Base-by-base conservation (phyloP, 2,888 invertebrate genomes). In the Neria commutata region DNA sequence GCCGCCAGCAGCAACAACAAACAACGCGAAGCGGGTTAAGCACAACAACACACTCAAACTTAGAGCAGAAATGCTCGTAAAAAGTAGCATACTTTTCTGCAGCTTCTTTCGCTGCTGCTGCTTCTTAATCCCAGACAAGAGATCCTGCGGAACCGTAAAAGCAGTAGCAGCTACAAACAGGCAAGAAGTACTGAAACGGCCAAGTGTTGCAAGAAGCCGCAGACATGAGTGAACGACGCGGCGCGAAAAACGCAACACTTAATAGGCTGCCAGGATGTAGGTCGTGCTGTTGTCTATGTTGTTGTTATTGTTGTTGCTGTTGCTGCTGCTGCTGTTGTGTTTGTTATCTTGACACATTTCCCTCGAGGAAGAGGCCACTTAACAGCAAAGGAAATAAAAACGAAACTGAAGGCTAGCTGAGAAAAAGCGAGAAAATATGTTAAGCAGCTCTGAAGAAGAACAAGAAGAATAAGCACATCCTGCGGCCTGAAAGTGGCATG, bases 261-360 rank as follows among this genome's bases (percentile, higher is more conserved):
- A 65, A 74, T 67, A 68, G 64, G 63, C 63, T 62, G 63, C 62
- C 66, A 62, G 4, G 50, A 49, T 25, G 45, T 33, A 21, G 6
- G 19, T 14, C 19, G 6, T 40, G 40, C 6, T 2, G 16, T 16
- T 6, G 17, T 14, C 6, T 4, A 40, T 16, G 16, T n/a, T n/a
- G n/a, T n/a, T n/a, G n/a, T n/a, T n/a, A n/a, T n/a, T 3, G 3
- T 2, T 17, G 40, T 16, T 19, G n/a, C 4, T 5, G n/a, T 34
- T 34, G 34, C 2, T 16, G 47, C 23, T 46, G 46, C 4, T 46
- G 46, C 23, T 51, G 21, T 34, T 51, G 34, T 21, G 10, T 8
- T 21, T 6, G 54, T 50, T 54, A 54, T 46, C 54, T 49, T 59
- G 54, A 54, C 58, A 54, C 23, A 51, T 51, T 47, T 57, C 34